Base-by-base conservation (phyloP, 2,888 invertebrate species). In the Peribatodes rhomboidaria region DNA sequence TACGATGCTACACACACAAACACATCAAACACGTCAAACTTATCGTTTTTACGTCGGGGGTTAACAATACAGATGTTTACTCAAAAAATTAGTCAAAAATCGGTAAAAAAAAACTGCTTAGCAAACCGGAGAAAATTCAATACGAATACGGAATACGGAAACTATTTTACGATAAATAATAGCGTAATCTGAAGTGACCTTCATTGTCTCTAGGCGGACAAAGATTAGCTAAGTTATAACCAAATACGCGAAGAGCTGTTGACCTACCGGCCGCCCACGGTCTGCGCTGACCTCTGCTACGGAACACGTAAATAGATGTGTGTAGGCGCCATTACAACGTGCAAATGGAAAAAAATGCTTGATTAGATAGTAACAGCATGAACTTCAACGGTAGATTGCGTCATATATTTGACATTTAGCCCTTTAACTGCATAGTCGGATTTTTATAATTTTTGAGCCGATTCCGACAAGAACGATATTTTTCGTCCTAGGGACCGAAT, bases 181-280 rank as follows among this genome's bases (percentile, higher is more conserved):
- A 13, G 18, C 35, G 11, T 35, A 33, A 9, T 35, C 13, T 35
- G 35, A 35, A 50, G 18, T 35, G 6, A 2, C 18, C 35, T 50
- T 10, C 14, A 53, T 60, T 61, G 53, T 61, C 39, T 54, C 37
- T 18, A 49, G 22, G 42, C 37, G 16, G 52, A 60, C 22, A 20
- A 20, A 22, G 42, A 14, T 52, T 35, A 35, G 16, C 44, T 22
- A 33, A 39, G 39, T 52, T 37, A 52, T 14, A 35, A 11, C 52
- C 20, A 52, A 20, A 39, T 22, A 22, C 8, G 18, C 13, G 18
- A 39, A n/a, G 22, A 39, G 52, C 22, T 52, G 31, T 39, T 53
- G 53, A 53, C 53, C 53, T 27, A 20, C 11, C 14, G 37, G 39
- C 37, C 39, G 27, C 53, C 53, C 39, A 53, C 53, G 27, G 39